Conservation (phyloP, 2,797 vertebrate genomes). For the Falco cherrug region DNA sequence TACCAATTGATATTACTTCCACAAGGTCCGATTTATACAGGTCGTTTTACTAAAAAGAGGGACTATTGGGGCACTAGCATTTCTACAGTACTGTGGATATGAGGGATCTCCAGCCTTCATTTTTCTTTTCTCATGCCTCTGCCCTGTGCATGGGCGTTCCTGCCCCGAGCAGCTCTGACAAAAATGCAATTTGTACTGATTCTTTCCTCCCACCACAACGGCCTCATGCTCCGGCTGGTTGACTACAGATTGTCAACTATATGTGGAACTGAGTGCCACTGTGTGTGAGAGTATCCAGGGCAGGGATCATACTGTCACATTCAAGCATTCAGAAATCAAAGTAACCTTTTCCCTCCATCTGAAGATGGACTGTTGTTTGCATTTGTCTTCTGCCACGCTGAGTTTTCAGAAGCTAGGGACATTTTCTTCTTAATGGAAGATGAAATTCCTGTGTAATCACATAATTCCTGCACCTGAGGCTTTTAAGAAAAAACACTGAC, state of each 20-base stretch:
- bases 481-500: constrained; percentile 16
- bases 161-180: not conserved
- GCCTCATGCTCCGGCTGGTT: not conserved
- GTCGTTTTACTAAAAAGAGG: not conserved
- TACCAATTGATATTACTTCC: not conserved
- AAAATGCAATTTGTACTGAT: not conserved
- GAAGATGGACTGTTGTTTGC: not conserved
- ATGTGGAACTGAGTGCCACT: accelerated
- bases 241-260: not conserved
- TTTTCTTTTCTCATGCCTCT: not conserved
- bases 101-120: not conserved
- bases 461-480: constrained; percentile 38
- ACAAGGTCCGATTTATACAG: not conserved
- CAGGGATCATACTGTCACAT: not conserved
- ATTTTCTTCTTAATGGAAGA: not conserved
- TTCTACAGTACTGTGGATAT: not conserved
- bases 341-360: not conserved
- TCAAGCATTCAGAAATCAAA: not conserved
- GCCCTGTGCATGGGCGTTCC: not conserved
- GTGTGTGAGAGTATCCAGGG: not conserved
- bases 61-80: not conserved
- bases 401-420: not conserved
- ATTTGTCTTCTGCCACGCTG: not conserved
- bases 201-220: not conserved
- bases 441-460: not conserved